Evolutionary conservation across 2,113 vertebrate species (phyloP).

Genomic region (Phodopus roborovskii): DNA sequence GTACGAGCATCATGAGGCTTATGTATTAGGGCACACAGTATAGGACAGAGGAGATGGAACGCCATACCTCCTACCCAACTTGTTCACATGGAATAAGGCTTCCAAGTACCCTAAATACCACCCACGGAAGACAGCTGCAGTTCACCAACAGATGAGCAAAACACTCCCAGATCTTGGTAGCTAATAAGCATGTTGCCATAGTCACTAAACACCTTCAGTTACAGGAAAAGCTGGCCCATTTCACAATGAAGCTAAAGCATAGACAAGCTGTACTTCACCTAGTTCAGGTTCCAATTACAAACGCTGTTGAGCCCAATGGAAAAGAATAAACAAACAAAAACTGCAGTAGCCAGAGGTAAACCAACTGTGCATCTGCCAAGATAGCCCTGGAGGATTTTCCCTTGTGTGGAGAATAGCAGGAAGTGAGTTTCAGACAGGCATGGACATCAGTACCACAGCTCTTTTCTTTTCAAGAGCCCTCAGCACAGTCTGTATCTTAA

Average conservation of each 20-base stretch:
- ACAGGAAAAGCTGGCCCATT: constrained; percentile 19
- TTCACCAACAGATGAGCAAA: neutral
- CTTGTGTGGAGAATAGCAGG: neutral
- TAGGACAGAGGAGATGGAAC: neutral
- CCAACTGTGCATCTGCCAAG: neutral
- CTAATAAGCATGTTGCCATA: constrained; percentile 7
- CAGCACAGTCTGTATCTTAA: neutral
- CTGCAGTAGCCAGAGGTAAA: neutral
- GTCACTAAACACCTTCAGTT: constrained; percentile 43
- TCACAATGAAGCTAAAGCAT: constrained; percentile 13
- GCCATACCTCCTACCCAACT: neutral
- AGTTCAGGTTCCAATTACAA: neutral
- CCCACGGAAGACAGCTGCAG: neutral
- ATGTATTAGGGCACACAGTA: neutral
- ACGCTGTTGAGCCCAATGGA: neutral
- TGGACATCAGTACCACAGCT: neutral
- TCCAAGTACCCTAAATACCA: neutral
- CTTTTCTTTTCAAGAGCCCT: neutral
- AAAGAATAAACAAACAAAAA: neutral
- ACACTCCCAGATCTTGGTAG: neutral
- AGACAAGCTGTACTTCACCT: constrained; percentile 38
- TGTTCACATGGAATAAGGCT: neutral
- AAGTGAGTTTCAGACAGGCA: neutral
- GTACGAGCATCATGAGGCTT: neutral
- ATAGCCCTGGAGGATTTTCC: neutral